Evolutionary conservation across 2,888 invertebrate species (phyloP).

Genomic region (Euphydryas editha): DNA sequence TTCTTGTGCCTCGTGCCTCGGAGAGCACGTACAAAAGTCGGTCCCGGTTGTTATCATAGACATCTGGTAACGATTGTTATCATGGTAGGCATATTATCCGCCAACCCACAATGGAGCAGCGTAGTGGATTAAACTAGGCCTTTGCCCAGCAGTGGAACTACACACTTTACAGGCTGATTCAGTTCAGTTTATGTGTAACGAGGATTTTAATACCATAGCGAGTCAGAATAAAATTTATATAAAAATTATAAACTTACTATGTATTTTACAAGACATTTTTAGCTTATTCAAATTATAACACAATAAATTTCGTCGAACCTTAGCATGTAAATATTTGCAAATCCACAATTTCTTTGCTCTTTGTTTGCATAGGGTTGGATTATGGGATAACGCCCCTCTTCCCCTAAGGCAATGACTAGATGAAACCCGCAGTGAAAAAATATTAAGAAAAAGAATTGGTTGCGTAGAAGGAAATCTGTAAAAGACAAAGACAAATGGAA

Average conservation of each 20-base stretch:
- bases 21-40: too few species aligned
- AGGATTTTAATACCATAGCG: too few species aligned
- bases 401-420: constrained; percentile 41
- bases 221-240: too few species aligned
- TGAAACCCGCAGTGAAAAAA: constrained; percentile 44
- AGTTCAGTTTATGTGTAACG: too few species aligned
- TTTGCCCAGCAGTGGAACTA: too few species aligned
- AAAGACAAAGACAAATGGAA: constrained; percentile 48
- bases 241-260: not conserved
- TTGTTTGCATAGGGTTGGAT: constrained; percentile 26
- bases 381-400: constrained; percentile 21
- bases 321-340: constrained; percentile 11
- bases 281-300: constrained; percentile 6
- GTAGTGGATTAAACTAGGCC: too few species aligned
- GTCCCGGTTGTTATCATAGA: too few species aligned
- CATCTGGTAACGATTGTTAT: too few species aligned
- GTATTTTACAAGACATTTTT: not conserved
- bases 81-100: too few species aligned
- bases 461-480: constrained; percentile 45
- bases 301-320: not conserved
- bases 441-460: constrained; percentile 45
- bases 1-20: too few species aligned
- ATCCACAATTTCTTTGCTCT: constrained; percentile 14
- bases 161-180: too few species aligned
- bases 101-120: too few species aligned